Conservation (phyloP, 1,140 invertebrate species). For the Brachionus asplanchnoidis region DNA sequence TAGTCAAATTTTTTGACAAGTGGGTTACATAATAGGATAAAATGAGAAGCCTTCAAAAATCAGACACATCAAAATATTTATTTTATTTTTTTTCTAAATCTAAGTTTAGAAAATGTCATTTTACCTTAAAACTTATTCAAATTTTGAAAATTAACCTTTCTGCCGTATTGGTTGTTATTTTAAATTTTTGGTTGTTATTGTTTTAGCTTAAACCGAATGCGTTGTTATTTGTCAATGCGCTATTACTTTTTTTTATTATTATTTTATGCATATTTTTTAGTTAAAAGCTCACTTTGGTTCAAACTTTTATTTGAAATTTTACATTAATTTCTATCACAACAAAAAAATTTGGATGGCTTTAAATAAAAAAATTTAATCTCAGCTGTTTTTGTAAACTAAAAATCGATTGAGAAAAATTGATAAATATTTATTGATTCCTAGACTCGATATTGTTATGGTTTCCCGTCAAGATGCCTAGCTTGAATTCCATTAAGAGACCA, state of each 20-base stretch:
- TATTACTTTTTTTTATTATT: neutral
- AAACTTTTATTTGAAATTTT: neutral
- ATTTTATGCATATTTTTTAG: neutral
- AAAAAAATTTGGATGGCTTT: neutral
- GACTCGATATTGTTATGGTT: neutral
- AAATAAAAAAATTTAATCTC: neutral
- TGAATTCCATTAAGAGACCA: neutral
- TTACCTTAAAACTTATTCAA: neutral
- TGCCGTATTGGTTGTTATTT: neutral
- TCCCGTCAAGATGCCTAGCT: slow-evolving; percentile 13
- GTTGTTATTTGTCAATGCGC: neutral
- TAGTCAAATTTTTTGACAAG: neutral
- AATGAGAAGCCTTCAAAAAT: neutral
- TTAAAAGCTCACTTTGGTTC: neutral
- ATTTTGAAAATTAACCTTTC: neutral
- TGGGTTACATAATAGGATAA: neutral
- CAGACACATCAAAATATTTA: neutral
- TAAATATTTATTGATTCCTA: slow-evolving; percentile 13
- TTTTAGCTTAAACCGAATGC: neutral
- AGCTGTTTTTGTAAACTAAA: neutral
- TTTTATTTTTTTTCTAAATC: neutral
- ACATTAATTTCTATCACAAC: neutral
- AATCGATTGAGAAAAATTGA: neutral
- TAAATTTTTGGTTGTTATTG: neutral
- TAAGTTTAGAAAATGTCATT: neutral